Base-by-base conservation (phyloP, 64 coral and sea anemone species). In the Porites australiensis region DNA sequence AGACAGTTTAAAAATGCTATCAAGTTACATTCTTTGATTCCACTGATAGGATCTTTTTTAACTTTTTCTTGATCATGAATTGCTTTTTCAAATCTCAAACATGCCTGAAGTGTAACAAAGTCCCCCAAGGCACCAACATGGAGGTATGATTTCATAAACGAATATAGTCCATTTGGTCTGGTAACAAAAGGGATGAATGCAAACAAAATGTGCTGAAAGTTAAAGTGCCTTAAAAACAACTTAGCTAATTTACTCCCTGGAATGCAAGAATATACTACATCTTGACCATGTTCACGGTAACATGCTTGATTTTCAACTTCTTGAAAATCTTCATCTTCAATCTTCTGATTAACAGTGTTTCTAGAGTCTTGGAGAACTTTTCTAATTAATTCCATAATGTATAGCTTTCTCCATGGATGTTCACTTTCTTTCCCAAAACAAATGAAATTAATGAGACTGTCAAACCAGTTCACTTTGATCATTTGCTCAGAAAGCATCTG, bases 61-160 rank as follows among this genome's bases (percentile, higher is more conserved):
- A 69, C 18, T 14, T 84, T 84, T 21, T 84, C 81, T 84, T 84
- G 81, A 50, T 50, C 9, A 19, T 84, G 81, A 21, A 84, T 84
- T 66, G 62, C 63, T 5, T 84, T 47, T 53, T 46, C 81, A 8
- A 84, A 51, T 68, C 69, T 84, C 9, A 84, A 4, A 51, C 81
- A n/a, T 19, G 81, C 81, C n/a, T 22, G 45, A n/a, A 84, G 43
- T 37, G 69, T 44, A 50, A 84, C 19, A 23, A 84, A 69, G 23
- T 69, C 47, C 13, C 68, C 46, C 48, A 46, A 44, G 14, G 47
- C 1, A 19, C 81, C 62, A 68, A 21, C 46, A 50, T 68, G 44
- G 8, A 69, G 81, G 52, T 46, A 84, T 48, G 15, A 51, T 51
- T 64, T 51, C 81, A 84, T 47, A 50, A 84, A 84, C 52, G 81